phyloP scores from a whole-genome alignment of 1,140 invertebrate species.

The Nixonia krombeini region DNA sequence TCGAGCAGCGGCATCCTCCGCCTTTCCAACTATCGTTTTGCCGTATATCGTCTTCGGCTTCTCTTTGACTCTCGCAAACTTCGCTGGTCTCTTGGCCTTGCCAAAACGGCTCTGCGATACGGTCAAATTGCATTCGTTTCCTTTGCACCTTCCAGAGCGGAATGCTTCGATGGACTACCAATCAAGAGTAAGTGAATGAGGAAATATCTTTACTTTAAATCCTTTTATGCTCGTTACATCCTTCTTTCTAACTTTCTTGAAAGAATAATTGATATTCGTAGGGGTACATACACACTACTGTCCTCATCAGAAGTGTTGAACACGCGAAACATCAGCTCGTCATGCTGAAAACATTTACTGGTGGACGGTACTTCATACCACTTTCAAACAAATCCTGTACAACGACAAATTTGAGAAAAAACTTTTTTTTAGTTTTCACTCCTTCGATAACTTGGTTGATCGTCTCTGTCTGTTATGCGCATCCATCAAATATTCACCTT shows the following conservation, averaged over 20 bases:
- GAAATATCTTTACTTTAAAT: neutral
- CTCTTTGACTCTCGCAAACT: constrained; percentile 12
- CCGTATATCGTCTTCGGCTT: constrained; percentile 3
- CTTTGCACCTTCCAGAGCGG: neutral
- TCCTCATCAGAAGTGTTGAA: too few relatives aligned
- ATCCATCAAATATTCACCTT: constrained; percentile 1
- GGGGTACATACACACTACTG: too few relatives aligned
- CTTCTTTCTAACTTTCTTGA: neutral
- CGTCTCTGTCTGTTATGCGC: neutral
- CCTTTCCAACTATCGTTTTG: too few relatives aligned
- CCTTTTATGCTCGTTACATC: too few relatives aligned
- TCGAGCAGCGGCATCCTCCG: constrained; percentile 2
- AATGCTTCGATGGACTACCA: neutral
- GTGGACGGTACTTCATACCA: too few relatives aligned
- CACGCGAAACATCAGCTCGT: too few relatives aligned
- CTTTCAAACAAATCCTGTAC: too few relatives aligned
- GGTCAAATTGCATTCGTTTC: constrained; percentile 11
- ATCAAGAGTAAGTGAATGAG: neutral
- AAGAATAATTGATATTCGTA: neutral
- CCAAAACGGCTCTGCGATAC: constrained; percentile 1
- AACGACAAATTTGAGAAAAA: too few relatives aligned
- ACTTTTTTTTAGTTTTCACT: too few relatives aligned
- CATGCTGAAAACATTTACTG: too few relatives aligned
- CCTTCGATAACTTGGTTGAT: too few relatives aligned
- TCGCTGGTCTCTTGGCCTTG: neutral